A percentile compares a stretch with the other conserved stretches of the same genome.
phyloP scores from a whole-genome alignment of 2,113 vertebrate species.

The Entomyzon cyanotis region DNA sequence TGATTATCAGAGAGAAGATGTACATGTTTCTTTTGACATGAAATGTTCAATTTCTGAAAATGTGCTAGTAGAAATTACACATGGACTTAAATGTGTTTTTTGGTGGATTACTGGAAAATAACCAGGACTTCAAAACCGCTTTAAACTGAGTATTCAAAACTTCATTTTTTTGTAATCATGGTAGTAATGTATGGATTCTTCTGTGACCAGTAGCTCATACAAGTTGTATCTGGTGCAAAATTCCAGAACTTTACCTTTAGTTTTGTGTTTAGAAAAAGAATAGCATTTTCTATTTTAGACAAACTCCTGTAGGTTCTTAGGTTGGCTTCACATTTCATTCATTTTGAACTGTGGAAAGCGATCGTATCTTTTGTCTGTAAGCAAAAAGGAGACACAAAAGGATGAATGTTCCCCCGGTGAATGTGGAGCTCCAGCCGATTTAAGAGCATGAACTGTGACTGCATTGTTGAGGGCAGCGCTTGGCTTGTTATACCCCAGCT shows the following conservation, averaged over 20 bases:
- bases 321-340: conserved; percentile 18
- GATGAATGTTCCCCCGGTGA: conserved; percentile 9
- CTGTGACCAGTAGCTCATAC: not conserved
- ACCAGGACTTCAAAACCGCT: not conserved
- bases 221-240: not conserved
- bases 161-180: not conserved
- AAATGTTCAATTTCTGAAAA: not conserved
- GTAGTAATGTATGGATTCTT: not conserved
- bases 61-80: not conserved
- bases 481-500: not conserved
- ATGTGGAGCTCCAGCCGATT: conserved; percentile 2
- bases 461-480: conserved; percentile 8
- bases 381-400: conserved; percentile 16
- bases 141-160: not conserved
- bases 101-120: not conserved
- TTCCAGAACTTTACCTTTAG: not conserved
- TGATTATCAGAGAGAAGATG: not conserved
- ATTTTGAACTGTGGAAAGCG: conserved; percentile 6
- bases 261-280: not conserved
- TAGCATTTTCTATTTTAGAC: conserved; percentile 5
- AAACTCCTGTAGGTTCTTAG: not conserved
- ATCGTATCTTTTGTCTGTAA: conserved; percentile 32
- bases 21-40: not conserved
- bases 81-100: not conserved
- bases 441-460: conserved; percentile 34